Evolutionary conservation across 1,140 invertebrate species (phyloP).

Genomic region (Cydia amplana): DNA sequence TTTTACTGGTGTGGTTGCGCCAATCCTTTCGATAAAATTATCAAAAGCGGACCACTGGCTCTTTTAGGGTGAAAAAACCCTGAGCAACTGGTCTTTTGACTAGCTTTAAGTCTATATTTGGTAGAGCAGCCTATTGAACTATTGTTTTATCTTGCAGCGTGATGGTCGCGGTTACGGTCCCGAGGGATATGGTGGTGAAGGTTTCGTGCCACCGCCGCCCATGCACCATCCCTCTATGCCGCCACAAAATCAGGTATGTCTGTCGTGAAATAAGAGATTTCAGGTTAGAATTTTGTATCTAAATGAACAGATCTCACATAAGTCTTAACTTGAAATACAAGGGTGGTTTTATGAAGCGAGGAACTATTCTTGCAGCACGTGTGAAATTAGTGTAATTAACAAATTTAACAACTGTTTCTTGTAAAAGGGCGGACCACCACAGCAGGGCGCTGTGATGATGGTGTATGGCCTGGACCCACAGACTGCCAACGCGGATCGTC

Average conservation of each 20-base stretch:
- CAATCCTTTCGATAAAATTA: too few species aligned
- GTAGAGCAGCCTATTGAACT: neutral
- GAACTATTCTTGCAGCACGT: neutral
- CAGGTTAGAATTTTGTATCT: too few species aligned
- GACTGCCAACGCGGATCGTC: conserved; percentile 96
- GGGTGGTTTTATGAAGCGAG: too few species aligned
- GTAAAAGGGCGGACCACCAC: conserved; percentile 77
- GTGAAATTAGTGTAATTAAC: neutral
- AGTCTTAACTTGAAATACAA: too few species aligned
- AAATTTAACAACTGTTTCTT: conserved; percentile 33
- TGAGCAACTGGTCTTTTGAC: too few species aligned
- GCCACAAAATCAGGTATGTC: conserved; percentile 67
- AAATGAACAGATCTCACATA: too few species aligned
- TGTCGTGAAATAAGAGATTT: too few species aligned
- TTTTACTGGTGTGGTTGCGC: too few species aligned
- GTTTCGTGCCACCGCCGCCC: conserved; percentile 66
- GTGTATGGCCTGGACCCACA: conserved; percentile 97
- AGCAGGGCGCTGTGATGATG: conserved; percentile 96
- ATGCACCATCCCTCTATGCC: conserved; percentile 71
- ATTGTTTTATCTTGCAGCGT: conserved; percentile 48
- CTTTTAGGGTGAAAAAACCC: too few species aligned
- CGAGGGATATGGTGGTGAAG: conserved; percentile 69
- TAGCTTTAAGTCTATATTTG: too few species aligned
- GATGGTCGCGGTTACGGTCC: conserved; percentile 73
- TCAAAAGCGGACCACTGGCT: too few species aligned